Conservation (phyloP, 1,140 invertebrate genomes). For the Drosophila equinoxialis region DNA sequence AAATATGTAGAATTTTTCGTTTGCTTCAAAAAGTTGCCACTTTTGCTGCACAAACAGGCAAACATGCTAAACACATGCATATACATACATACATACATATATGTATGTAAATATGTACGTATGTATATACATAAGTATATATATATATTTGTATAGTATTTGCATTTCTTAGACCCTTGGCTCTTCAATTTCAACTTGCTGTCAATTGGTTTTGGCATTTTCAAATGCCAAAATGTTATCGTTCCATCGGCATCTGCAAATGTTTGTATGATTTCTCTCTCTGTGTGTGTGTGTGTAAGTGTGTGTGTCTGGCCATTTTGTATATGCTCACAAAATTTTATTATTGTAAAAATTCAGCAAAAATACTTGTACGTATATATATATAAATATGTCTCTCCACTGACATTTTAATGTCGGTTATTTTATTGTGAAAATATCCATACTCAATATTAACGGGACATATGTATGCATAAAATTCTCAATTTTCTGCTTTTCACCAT, state of each 20-base stretch:
- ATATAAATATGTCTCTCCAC: constrained; percentile 1
- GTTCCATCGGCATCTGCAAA: constrained; percentile 1
- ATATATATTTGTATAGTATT: constrained; percentile 29
- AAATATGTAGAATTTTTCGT: constrained; percentile 6
- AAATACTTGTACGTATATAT: neutral
- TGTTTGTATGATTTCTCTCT: neutral
- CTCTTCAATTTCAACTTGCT: constrained; percentile 20
- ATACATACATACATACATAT: too few species aligned
- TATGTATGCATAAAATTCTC: constrained; percentile 6
- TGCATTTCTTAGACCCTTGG: constrained; percentile 13
- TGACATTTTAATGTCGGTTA: constrained; percentile 19
- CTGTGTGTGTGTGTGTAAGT: constrained; percentile 11
- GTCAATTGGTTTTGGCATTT: constrained; percentile 22
- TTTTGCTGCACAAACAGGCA: neutral
- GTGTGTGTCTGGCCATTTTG: constrained; percentile 8
- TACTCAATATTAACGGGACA: constrained; percentile 16
- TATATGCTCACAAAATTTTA: constrained; percentile 17
- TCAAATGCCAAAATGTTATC: constrained; percentile 20
- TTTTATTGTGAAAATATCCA: constrained; percentile 18
- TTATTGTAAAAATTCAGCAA: constrained; percentile 14
- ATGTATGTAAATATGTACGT: too few species aligned
- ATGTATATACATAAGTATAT: neutral
- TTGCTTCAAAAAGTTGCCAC: constrained; percentile 8
- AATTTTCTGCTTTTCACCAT: neutral
- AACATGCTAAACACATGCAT: neutral